A percentile compares a stretch with the other conserved stretches of the same genome.
Evolutionary conservation across 2,888 invertebrate genomes (phyloP).

Genomic region (Nymphalis c-album): DNA sequence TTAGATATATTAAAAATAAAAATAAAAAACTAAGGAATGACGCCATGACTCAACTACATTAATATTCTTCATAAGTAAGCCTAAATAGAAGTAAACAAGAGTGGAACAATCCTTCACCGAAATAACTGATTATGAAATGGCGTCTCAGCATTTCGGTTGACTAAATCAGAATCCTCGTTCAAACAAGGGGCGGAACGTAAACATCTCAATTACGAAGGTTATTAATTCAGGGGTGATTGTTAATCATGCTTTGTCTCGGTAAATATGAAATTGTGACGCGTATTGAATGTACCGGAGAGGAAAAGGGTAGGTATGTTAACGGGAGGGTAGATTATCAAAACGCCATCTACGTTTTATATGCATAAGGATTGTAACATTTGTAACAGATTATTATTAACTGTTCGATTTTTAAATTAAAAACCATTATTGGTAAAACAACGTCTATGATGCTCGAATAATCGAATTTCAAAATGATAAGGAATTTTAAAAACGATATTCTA

Average conservation of each 20-base stretch:
- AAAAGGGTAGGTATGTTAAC: slow-evolving; percentile 11
- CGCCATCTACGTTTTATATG: background rate
- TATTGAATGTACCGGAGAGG: slow-evolving; percentile 14
- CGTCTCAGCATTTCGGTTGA: slow-evolving; percentile 71
- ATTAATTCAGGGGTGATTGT: slow-evolving; percentile 70
- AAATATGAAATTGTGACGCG: slow-evolving; percentile 36
- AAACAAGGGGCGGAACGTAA: slow-evolving; percentile 62
- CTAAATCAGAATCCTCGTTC: slow-evolving; percentile 70
- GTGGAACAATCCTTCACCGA: slow-evolving; percentile 31
- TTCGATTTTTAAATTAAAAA: too few relatives aligned
- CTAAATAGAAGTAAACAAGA: slow-evolving; percentile 23
- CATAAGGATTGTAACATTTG: too few relatives aligned
- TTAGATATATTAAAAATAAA: too few relatives aligned
- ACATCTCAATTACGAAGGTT: slow-evolving; percentile 78
- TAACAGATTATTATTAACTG: too few relatives aligned
- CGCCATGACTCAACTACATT: background rate
- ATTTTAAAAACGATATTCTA: too few relatives aligned
- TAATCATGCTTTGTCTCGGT: slow-evolving; percentile 49
- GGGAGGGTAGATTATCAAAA: background rate
- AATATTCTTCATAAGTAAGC: slow-evolving; percentile 7
- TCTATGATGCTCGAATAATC: too few relatives aligned
- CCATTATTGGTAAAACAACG: too few relatives aligned
- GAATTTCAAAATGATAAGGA: too few relatives aligned
- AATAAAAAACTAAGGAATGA: background rate
- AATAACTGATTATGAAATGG: slow-evolving; percentile 44